phyloP scores from a whole-genome alignment of 2,888 invertebrate genomes.

The Temnothorax unifasciatus region DNA sequence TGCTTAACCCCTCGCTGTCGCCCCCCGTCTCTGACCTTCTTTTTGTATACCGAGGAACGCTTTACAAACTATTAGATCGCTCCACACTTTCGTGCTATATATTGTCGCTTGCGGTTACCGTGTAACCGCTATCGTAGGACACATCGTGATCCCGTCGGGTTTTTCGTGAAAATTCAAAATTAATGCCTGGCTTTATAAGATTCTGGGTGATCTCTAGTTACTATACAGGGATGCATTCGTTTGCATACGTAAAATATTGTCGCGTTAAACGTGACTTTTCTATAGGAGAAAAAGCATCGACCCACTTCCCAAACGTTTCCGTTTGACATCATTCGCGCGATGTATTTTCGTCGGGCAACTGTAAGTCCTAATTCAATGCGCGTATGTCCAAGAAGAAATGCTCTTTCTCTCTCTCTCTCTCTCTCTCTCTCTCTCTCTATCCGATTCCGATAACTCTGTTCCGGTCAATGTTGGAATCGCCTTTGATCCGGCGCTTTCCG shows the following conservation, averaged over 20 bases:
- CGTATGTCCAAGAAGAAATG: constrained; percentile 52
- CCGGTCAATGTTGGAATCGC: constrained; percentile 13
- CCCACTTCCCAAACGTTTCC: constrained; percentile 2
- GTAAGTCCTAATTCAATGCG: constrained; percentile 43
- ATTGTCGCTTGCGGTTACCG: constrained; percentile 7
- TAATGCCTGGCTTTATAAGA: constrained; percentile 13
- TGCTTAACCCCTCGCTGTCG: constrained; percentile 61
- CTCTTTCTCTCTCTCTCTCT: constrained; percentile 7
- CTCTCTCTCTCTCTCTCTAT: too few species aligned
- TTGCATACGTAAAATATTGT: neutral
- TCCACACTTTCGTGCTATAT: neutral
- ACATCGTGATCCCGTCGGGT: neutral
- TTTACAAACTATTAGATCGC: constrained; percentile 46
- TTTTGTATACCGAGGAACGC: constrained; percentile 10
- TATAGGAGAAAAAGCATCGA: neutral
- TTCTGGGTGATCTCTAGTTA: neutral
- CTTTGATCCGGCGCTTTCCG: constrained; percentile 64
- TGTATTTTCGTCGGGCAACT: constrained; percentile 4
- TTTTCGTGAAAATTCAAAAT: constrained; percentile 10
- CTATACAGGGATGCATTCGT: neutral
- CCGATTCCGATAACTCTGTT: constrained; percentile 27
- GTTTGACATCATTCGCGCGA: constrained; percentile 29
- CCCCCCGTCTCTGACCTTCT: constrained; percentile 41
- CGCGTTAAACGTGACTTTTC: neutral
- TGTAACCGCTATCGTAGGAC: neutral